Base-by-base conservation (phyloP, 2,888 invertebrate genomes). In the Heliconius aoede region DNA sequence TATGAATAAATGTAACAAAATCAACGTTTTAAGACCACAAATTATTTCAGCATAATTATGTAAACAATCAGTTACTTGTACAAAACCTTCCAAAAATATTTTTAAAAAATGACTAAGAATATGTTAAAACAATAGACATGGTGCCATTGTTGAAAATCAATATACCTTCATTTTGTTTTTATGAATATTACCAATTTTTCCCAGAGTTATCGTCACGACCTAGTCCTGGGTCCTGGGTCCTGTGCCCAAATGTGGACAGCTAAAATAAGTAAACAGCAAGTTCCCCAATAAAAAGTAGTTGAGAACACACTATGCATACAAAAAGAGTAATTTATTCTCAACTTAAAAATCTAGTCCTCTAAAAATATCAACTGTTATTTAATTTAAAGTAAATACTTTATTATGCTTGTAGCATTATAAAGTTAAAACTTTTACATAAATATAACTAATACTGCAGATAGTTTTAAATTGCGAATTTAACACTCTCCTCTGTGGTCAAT, bases 261-360 rank as follows among this genome's bases (percentile, higher is more conserved):
- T 61, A 72, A 40, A 60, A 11, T 36, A 72, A 40, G 1, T 36
- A 72, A 21, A 72, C 58, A 72, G n/a, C 40, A 61, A 40, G n/a
- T 69, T 55, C 21, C 26, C 72, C 61, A 72, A 72, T 72, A 36
- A 72, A n/a, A 28, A 72, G n/a, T 40, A 21, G 61, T 60, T 72
- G 61, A 26, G 40, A 60, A 61, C 60, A 61, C 61, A 61, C 60
- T 40, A 26, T 36, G 61, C 72, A 61, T 61, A 72, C 60, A 72
- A 72, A 72, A 40, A 26, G 13, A 21, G 36, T 72, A 26, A 72
- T 72, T 72, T 72, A 72, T 61, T 61, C 28, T 65, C 72, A 13
- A 61, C 21, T 72, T 61, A 72, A 72, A 72, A 72, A 61, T 72
- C 72, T n/a, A 36, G 40, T 60, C 60, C 26, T 58, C 61, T 58